phyloP scores from a whole-genome alignment of 1,140 invertebrate species.

The Coptotermes formosanus region DNA sequence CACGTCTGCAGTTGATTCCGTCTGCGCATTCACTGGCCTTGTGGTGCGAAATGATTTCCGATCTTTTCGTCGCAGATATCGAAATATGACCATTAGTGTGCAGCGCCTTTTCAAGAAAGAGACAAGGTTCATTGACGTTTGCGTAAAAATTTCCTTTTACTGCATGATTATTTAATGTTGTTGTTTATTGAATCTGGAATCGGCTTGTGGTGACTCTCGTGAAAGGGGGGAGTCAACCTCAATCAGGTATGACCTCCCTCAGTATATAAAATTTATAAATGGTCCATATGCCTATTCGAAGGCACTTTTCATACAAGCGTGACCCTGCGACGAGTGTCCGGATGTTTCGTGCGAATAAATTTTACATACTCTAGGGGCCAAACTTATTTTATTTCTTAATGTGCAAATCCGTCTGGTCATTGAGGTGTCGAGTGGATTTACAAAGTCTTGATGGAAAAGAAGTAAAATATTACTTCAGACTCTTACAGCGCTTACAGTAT shows the following conservation, averaged over 20 bases:
- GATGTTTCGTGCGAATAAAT: too few species aligned
- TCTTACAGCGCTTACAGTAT: too few species aligned
- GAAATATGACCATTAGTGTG: not conserved
- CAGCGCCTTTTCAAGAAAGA: not conserved
- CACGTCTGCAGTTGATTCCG: not conserved
- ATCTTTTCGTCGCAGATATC: not conserved
- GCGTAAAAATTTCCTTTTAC: not conserved
- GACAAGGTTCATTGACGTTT: not conserved
- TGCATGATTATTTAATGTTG: conserved; percentile 8
- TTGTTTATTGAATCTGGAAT: not conserved
- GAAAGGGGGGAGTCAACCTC: not conserved
- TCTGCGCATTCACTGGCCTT: not conserved
- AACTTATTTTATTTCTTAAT: too few species aligned
- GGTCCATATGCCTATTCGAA: too few species aligned
- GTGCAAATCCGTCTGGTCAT: too few species aligned
- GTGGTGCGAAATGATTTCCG: not conserved
- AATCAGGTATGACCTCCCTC: not conserved
- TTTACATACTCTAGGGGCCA: too few species aligned
- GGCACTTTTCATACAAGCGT: too few species aligned
- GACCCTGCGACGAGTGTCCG: too few species aligned
- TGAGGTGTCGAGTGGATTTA: too few species aligned
- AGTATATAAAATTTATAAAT: not conserved
- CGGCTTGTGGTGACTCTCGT: not conserved
- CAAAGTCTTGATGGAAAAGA: too few species aligned
- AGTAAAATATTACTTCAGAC: too few species aligned